Evolutionary conservation across 2,797 vertebrate species (phyloP).

Genomic region (Ptychobarbus kaznakovi): DNA sequence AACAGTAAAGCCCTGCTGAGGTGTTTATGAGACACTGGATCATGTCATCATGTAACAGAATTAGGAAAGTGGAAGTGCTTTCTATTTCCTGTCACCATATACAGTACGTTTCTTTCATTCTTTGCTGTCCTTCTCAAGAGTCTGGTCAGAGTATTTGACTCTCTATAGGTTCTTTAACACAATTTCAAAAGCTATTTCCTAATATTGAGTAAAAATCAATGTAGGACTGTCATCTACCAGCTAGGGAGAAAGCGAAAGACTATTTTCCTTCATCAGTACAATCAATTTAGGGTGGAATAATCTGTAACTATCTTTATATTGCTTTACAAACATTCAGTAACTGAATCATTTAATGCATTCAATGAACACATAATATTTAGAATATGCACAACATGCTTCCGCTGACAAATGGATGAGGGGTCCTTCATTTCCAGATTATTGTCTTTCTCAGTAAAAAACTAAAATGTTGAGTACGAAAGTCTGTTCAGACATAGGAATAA

Average conservation of each 20-base stretch:
- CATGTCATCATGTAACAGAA: conserved; percentile 18
- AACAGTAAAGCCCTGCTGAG: conserved; percentile 19
- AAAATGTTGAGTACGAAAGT: too few relatives aligned
- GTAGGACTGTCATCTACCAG: neutral
- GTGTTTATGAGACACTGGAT: conserved; percentile 42
- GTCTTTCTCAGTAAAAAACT: neutral
- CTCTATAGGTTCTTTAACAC: neutral
- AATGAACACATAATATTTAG: neutral
- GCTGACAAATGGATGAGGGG: neutral
- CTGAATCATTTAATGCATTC: neutral
- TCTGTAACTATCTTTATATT: neutral
- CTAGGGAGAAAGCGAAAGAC: neutral
- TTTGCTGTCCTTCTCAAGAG: neutral
- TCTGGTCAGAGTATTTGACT: neutral
- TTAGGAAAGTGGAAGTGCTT: conserved; percentile 28
- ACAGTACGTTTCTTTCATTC: neutral
- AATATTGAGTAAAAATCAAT: neutral
- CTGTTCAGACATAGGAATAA: too few relatives aligned
- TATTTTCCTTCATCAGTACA: neutral
- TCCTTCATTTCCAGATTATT: neutral
- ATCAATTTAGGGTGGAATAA: neutral
- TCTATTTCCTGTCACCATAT: conserved; percentile 9
- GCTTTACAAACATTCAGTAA: neutral
- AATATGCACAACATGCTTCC: neutral
- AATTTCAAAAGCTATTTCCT: neutral